These are phyloP conservation scores for Trididemnum nubilum DNA, from an alignment of 23 tunicate species.

Conservation along the genomic window DNA sequence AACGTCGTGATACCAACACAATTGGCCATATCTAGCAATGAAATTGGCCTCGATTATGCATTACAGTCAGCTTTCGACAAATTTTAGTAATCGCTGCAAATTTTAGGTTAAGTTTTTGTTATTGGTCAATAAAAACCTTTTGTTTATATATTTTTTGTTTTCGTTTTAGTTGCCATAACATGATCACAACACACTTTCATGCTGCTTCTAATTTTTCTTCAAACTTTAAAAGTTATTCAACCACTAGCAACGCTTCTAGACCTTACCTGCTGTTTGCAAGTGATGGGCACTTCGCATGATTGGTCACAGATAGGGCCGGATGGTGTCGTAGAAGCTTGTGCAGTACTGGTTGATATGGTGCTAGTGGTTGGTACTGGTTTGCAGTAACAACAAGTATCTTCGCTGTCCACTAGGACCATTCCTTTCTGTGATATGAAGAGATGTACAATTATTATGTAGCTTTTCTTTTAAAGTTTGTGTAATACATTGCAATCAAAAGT, in stretches of 20 bases:
- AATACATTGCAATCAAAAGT: too few relatives aligned
- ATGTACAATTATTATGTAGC: background rate
- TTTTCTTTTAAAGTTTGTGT: too few relatives aligned
- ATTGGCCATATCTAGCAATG: background rate
- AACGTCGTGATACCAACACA: background rate
- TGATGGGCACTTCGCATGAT: constrained; percentile 42
- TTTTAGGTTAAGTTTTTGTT: background rate
- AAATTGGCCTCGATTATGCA: background rate
- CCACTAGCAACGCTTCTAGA: too few relatives aligned
- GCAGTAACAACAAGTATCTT: constrained; percentile 74
- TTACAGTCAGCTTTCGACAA: too few relatives aligned
- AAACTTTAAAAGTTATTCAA: too few relatives aligned
- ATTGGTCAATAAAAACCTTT: too few relatives aligned
- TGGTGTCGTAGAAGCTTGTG: constrained; percentile 56
- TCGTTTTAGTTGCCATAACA: too few relatives aligned
- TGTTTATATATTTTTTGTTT: too few relatives aligned
- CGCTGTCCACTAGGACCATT: constrained; percentile 60
- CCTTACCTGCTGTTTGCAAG: constrained; percentile 72
- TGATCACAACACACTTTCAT: too few relatives aligned
- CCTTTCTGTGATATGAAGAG: constrained; percentile 55
- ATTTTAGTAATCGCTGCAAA: too few relatives aligned
- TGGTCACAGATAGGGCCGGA: constrained; percentile 51
- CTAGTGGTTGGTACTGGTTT: constrained; percentile 58
- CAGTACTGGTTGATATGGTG: constrained; percentile 31
- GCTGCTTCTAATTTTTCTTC: too few relatives aligned